A percentile compares a stretch with the other conserved stretches of the same genome.
Evolutionary conservation across 2,797 vertebrate species (phyloP).

Genomic region (Myotis myotis): DNA sequence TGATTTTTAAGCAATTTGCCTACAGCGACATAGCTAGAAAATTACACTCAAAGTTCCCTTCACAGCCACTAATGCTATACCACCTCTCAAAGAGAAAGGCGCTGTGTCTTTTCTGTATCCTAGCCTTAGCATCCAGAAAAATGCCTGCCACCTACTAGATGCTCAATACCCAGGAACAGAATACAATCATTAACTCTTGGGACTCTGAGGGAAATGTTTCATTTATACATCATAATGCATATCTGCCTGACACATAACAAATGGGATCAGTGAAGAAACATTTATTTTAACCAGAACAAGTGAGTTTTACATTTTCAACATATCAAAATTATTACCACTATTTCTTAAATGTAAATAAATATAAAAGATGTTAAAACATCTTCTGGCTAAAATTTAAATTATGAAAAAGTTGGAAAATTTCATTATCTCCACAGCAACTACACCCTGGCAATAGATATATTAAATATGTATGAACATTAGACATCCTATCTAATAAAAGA

Average conservation of each 20-base stretch:
- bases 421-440: conserved; percentile 37
- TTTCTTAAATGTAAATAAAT: conserved; percentile 44
- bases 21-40: neutral
- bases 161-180: neutral
- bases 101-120: neutral
- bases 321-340: conserved; percentile 3
- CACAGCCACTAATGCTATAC: neutral
- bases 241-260: neutral
- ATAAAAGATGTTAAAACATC: conserved; percentile 22
- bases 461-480: conserved; percentile 43
- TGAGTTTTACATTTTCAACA: neutral
- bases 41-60: neutral
- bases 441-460: neutral
- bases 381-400: conserved; percentile 47
- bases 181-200: neutral
- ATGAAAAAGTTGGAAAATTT: conserved; percentile 32
- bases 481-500: too few species aligned
- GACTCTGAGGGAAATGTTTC: neutral
- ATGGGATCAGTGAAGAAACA: neutral
- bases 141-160: neutral
- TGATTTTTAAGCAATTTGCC: neutral
- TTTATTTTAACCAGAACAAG: conserved; percentile 35
- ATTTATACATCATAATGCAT: neutral
- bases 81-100: neutral
- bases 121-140: neutral